These are phyloP conservation scores for Enteromius viviparus DNA, from an alignment of 2,797 vertebrate species.

Conservation along the genomic window DNA sequence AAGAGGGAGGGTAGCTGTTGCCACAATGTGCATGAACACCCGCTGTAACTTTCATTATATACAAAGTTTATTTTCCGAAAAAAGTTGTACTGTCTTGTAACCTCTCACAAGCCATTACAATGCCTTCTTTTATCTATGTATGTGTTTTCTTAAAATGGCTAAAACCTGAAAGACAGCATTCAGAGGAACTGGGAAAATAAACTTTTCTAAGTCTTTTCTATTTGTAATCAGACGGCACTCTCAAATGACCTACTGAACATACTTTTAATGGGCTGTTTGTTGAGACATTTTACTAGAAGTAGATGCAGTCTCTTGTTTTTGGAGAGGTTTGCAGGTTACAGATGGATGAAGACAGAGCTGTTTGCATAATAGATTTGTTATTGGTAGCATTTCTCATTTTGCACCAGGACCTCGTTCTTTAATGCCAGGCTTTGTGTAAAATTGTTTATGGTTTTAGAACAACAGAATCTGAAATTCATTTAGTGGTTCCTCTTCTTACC, in stretches of 20 bases:
- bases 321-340: slow-evolving; percentile 24
- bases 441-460: slow-evolving; percentile 76
- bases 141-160: slow-evolving; percentile 11
- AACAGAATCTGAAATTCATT: slow-evolving; percentile 82
- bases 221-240: background rate
- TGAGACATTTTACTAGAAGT: slow-evolving; percentile 4
- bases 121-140: slow-evolving; percentile 25
- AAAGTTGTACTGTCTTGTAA: slow-evolving; percentile 39
- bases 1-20: slow-evolving; percentile 57
- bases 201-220: background rate
- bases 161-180: slow-evolving; percentile 17
- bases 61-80: slow-evolving; percentile 38
- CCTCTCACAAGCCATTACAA: background rate
- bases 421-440: slow-evolving; percentile 66
- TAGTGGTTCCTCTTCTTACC: slow-evolving; percentile 73
- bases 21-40: slow-evolving; percentile 53
- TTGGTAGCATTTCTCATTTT: slow-evolving; percentile 46
- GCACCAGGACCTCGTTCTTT: slow-evolving; percentile 17
- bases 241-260: slow-evolving; percentile 4
- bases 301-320: background rate
- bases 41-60: slow-evolving; percentile 58
- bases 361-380: slow-evolving; percentile 35
- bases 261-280: background rate
- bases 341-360: slow-evolving; percentile 27
- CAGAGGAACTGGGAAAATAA: background rate